Evolutionary conservation across 2,797 vertebrate genomes (phyloP).

Genomic region (Calcarius lapponicus): DNA sequence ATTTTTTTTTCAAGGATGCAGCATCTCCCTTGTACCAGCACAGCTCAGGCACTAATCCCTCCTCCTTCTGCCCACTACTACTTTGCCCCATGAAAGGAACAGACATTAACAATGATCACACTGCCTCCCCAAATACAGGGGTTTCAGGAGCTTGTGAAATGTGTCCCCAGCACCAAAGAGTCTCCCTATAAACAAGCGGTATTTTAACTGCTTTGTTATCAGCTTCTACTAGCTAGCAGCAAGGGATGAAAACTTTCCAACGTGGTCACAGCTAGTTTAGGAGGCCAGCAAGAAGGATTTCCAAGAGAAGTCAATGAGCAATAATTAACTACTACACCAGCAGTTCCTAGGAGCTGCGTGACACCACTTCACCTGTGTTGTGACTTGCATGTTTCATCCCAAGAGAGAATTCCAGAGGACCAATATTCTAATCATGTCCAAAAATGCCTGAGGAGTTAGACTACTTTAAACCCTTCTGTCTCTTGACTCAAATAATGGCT

Average conservation of each 20-base stretch:
- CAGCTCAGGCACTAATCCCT: background rate
- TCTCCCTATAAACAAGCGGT: background rate
- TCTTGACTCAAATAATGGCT: background rate
- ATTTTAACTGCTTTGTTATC: background rate
- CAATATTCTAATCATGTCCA: background rate
- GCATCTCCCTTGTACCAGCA: background rate
- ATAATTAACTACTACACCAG: background rate
- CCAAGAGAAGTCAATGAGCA: background rate
- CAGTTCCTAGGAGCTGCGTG: background rate
- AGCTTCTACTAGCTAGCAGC: background rate
- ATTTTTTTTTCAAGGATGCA: background rate
- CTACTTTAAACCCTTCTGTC: background rate
- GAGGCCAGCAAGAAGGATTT: background rate
- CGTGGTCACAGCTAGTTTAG: background rate
- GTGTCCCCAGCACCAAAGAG: fast-evolving
- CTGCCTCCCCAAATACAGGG: background rate
- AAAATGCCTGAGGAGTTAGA: background rate
- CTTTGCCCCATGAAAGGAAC: background rate
- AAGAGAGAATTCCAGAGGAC: background rate
- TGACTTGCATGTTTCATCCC: background rate
- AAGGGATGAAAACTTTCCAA: background rate
- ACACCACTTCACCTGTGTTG: background rate
- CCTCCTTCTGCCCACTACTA: background rate
- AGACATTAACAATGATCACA: fast-evolving
- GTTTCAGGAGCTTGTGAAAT: background rate